Base-by-base conservation (phyloP, 1,140 invertebrate genomes). In the Hormaphis cornu region DNA sequence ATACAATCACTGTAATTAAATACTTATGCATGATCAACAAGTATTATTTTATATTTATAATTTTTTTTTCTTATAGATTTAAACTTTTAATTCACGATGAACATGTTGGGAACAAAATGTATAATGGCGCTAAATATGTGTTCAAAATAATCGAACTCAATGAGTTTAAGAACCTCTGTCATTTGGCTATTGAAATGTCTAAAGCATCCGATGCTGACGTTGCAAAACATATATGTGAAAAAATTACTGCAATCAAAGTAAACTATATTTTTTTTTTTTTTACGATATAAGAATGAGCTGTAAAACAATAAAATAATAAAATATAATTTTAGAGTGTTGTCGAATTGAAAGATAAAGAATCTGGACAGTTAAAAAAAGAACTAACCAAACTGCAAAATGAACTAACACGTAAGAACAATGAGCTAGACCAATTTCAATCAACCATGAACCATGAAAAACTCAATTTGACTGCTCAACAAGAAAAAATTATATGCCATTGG, bases 181-280 rank as follows among this genome's bases (percentile, higher is more conserved):
- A 66, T 48, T 66, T 66, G 16, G 61, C 61, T 3, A 50, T 66
- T 33, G 61, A 66, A 35, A 66, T 66, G 61, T 35, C 61, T 48
- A 66, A 66, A 66, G 26, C 61, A 35, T 66, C 61, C 16, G 61
- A 66, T 48, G 10, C 61, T 48, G 44, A 66, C 50, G 44, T 66
- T 5, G 61, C 61, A 22, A 66, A 66, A 50, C 33, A 66, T 6
- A 66, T 66, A 48, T 66, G 42, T 20, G 50, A 66, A 22, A 66
- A 66, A 66, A 66, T 66, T 42, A 50, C 40, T 1, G 12, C 24
- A 35, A 66, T 66, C 1, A 66, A 66, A 66, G 61, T 66, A 66
- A 48, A 58, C 18, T n/a, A 14, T 30, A 61, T 28, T 61, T 18
- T 30, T 30, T 61, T 0, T 28, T 8, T 61, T 3, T 7, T 12